Conservation (phyloP, 2,113 vertebrate genomes). For the Oceanodroma tethys region DNA sequence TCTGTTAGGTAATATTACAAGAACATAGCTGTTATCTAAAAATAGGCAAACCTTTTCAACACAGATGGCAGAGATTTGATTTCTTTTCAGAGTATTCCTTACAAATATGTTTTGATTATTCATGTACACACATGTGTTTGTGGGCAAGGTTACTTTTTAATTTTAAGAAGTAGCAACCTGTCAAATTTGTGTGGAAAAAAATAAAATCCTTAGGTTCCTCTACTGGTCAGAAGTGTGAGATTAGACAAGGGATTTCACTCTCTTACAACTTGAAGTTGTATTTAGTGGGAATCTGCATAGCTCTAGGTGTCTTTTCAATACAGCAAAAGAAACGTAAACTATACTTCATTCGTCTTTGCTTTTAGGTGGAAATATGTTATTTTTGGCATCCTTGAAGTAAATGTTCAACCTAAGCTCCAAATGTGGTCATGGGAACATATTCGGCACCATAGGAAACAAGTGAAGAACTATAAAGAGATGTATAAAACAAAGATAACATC, state of each 20-base stretch:
- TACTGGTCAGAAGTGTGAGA: background rate
- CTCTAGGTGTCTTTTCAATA: background rate
- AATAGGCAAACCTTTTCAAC: background rate
- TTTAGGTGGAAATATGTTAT: constrained; percentile 92
- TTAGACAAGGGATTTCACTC: background rate
- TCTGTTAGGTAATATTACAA: background rate
- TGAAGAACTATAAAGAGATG: constrained; percentile 85
- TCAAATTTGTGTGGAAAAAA: background rate
- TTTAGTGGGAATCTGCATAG: background rate
- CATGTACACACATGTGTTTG: background rate
- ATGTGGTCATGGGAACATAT: constrained; percentile 97
- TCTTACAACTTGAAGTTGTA: background rate
- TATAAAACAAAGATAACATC: constrained; percentile 91
- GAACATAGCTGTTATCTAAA: background rate
- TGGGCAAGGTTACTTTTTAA: background rate
- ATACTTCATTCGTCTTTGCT: background rate
- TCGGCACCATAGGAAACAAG: constrained; percentile 75
- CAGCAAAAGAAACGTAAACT: background rate
- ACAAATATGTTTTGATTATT: background rate
- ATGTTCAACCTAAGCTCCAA: constrained; percentile 83
- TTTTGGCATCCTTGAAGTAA: constrained; percentile 85
- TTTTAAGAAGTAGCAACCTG: background rate
- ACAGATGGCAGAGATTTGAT: background rate
- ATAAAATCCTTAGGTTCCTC: background rate
- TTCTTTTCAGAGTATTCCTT: background rate